Conservation (phyloP, 2,113 vertebrate genomes). For the Acinonyx jubatus region DNA sequence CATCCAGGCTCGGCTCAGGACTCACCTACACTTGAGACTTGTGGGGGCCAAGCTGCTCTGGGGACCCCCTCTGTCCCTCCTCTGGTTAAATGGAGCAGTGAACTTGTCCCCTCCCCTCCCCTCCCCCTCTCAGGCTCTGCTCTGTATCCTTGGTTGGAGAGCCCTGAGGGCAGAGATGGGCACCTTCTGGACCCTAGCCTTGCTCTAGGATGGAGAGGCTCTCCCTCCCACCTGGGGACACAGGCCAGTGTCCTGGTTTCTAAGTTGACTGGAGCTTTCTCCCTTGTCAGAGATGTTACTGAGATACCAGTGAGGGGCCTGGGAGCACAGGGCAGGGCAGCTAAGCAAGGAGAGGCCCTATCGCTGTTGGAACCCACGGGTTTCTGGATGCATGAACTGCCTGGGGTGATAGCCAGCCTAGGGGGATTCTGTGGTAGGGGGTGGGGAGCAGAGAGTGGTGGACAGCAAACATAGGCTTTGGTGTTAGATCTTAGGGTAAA, state of each 20-base stretch:
- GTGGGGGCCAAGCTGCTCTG: accelerated
- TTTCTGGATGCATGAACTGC: background rate
- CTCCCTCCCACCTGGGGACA: background rate
- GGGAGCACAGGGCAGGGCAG: background rate
- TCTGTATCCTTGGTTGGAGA: background rate
- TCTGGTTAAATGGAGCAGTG: background rate
- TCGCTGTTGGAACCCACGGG: background rate
- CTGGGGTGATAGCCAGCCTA: background rate
- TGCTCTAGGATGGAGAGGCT: too few relatives aligned
- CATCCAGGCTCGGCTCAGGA: background rate
- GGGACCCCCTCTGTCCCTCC: background rate
- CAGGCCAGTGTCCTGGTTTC: background rate
- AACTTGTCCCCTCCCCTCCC: accelerated
- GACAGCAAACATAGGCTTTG: background rate
- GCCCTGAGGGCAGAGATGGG: background rate
- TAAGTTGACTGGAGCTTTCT: background rate
- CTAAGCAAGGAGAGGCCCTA: background rate
- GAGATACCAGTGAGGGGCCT: background rate
- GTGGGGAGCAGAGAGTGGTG: background rate
- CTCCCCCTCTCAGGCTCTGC: accelerated
- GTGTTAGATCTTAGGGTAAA: background rate
- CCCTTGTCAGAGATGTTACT: background rate
- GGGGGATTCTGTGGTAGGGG: background rate
- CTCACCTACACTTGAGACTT: background rate
- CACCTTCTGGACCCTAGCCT: background rate